phyloP scores from a whole-genome alignment of 2,888 invertebrate genomes.

The Phengaris arion region DNA sequence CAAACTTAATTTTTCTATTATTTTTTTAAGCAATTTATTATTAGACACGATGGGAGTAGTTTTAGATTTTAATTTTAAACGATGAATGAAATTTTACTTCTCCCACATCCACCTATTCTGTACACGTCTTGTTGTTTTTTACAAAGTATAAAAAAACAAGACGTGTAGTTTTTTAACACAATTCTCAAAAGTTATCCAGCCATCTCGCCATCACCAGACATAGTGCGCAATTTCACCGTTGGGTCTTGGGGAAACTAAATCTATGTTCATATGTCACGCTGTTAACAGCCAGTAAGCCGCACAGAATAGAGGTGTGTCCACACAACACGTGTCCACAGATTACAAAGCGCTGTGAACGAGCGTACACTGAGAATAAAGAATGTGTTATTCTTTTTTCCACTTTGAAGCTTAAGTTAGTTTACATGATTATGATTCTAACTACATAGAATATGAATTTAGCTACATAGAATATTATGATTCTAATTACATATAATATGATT shows the following conservation, averaged over 20 bases:
- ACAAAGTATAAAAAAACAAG: no score
- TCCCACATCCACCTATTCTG: no score
- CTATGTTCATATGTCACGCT: background rate
- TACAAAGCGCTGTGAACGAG: background rate
- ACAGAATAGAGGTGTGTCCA: background rate
- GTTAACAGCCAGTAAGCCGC: no score
- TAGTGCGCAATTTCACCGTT: background rate
- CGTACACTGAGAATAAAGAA: background rate
- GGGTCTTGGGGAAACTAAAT: background rate
- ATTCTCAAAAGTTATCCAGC: no score
- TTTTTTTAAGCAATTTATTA: no score
- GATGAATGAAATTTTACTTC: no score
- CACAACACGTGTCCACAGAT: background rate
- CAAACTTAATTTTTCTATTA: no score
- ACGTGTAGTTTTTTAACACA: no score
- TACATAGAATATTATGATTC: background rate
- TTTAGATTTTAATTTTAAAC: no score
- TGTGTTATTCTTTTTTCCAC: background rate
- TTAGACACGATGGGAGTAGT: no score
- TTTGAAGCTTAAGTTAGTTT: background rate
- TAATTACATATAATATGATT: background rate
- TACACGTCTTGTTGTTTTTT: no score
- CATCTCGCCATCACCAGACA: background rate
- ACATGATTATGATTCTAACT: background rate
- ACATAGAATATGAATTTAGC: no score